These are phyloP conservation scores for Heterodera filipjevi DNA, from an alignment of 2,888 invertebrate genomes.

Conservation along the genomic window DNA sequence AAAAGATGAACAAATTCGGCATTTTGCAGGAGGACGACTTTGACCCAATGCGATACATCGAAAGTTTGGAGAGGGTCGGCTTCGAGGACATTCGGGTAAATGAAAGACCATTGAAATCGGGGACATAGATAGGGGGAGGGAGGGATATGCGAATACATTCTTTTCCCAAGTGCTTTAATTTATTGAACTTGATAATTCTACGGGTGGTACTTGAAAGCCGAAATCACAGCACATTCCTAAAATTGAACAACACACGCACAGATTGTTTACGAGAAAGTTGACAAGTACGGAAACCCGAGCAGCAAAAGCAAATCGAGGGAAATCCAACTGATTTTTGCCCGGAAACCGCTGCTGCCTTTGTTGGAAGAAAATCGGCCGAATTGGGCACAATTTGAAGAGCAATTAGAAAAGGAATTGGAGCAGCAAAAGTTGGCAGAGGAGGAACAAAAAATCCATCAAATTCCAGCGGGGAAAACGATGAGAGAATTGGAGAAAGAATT, in stretches of 20 bases:
- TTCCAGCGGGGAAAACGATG: not conserved
- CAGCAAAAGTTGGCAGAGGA: not conserved
- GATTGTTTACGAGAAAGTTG: conserved; percentile 22
- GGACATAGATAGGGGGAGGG: conserved; percentile 27
- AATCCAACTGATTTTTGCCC: conserved; percentile 49
- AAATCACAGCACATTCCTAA: too few relatives aligned
- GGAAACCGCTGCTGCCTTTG: conserved; percentile 42
- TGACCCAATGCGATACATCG: conserved; percentile 54
- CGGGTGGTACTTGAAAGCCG: too few relatives aligned
- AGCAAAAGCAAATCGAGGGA: conserved; percentile 36
- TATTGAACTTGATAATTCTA: too few relatives aligned
- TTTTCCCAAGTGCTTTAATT: too few relatives aligned
- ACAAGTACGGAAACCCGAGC: conserved; percentile 22
- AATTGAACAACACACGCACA: too few relatives aligned
- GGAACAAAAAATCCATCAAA: not conserved
- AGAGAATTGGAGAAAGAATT: not conserved
- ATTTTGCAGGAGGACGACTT: conserved; percentile 49
- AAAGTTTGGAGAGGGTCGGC: conserved; percentile 48
- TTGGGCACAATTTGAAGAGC: not conserved
- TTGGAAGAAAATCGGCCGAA: conserved; percentile 35
- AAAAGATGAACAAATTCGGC: conserved; percentile 44
- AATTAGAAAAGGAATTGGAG: not conserved
- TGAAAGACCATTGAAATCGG: not conserved
- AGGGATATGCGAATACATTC: too few relatives aligned
- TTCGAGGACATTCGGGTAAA: conserved; percentile 52